Evolutionary conservation across 2,113 vertebrate species (phyloP), one percentile per base, ranked within the genome.

Genomic region (Rhynchomys soricoides): DNA sequence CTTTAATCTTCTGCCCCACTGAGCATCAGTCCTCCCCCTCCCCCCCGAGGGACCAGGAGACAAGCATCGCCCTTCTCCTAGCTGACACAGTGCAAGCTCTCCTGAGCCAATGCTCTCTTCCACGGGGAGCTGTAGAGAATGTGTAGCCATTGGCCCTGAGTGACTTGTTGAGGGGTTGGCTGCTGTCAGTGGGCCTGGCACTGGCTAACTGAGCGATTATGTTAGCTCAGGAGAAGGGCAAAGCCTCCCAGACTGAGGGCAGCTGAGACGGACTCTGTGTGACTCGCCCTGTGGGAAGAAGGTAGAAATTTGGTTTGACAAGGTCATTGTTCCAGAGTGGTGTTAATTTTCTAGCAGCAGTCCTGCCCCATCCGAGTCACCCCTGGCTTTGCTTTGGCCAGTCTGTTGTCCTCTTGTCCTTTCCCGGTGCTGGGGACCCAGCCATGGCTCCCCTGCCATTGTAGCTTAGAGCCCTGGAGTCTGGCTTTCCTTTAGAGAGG

Each of bases 231-330:
- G 75, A 48, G 52, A 62, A 74, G 40, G 29, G 37, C 37, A 85
- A 73, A 78, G 57, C 24, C 77, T 89, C 15, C 66, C 59, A 64
- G 64, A 43, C 26, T 2, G 31, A 34, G 50, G 86, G 12, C 48
- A 5, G 12, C 81, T 0, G 0, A 71, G 74, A 24, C 19, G 8
- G 62, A 13, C 40, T 37, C 31, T 29, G 0, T 7, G 12, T 6
- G 66, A 12, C 57, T 52, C 48, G 13, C 21, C 0, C 71, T 3
- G 3, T 11, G 55, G 26, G n/a, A 48, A 50, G 52, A 24, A 45
- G 55, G 40, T 37, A 10, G 21, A 40, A 50, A 22, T 91, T 52
- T 73, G 45, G 13, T 43, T 34, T n/a, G 5, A 16, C 3, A 1
- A 48, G 9, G 50, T 26, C 0, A 0, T 15, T 15, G 70, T 70